Percentiles rank a stretch among this genome's conserved stretches.
phyloP scores from a whole-genome alignment of 2,113 vertebrate genomes.

The Trachemys scripta region DNA sequence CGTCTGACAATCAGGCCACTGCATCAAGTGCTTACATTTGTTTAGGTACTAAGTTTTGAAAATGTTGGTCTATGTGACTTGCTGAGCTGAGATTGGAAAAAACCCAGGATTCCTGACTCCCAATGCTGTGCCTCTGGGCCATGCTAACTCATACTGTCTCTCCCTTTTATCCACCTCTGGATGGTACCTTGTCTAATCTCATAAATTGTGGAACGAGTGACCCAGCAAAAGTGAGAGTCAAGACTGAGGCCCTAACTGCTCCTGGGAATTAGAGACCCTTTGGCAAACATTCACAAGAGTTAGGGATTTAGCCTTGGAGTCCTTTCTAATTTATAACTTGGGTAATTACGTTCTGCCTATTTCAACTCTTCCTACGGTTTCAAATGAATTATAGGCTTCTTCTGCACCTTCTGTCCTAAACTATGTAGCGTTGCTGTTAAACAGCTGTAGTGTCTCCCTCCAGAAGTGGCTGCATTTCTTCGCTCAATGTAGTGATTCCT shows the following conservation, averaged over 20 bases:
- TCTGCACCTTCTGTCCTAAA: background rate
- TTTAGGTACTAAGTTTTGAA: background rate
- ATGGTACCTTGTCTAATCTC: rapidly evolving
- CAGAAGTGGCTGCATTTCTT: rapidly evolving
- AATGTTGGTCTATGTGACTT: background rate
- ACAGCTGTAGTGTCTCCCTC: rapidly evolving
- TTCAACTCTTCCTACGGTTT: background rate
- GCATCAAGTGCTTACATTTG: background rate
- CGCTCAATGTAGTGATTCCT: background rate
- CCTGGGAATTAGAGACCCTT: background rate
- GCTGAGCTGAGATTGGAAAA: background rate
- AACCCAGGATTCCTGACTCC: background rate
- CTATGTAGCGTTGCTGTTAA: background rate
- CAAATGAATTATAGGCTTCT: background rate
- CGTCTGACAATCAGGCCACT: background rate
- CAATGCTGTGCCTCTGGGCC: background rate
- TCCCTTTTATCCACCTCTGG: rapidly evolving
- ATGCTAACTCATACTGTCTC: background rate
- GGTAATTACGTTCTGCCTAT: background rate
- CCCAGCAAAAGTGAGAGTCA: background rate
- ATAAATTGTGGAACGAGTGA: background rate
- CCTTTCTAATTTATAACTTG: background rate
- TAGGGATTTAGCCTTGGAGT: background rate
- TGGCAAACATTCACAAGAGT: background rate
- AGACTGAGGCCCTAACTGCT: background rate